Evolutionary conservation across 2,888 invertebrate species (phyloP).

Genomic region (Branchipolynoe longqiensis): DNA sequence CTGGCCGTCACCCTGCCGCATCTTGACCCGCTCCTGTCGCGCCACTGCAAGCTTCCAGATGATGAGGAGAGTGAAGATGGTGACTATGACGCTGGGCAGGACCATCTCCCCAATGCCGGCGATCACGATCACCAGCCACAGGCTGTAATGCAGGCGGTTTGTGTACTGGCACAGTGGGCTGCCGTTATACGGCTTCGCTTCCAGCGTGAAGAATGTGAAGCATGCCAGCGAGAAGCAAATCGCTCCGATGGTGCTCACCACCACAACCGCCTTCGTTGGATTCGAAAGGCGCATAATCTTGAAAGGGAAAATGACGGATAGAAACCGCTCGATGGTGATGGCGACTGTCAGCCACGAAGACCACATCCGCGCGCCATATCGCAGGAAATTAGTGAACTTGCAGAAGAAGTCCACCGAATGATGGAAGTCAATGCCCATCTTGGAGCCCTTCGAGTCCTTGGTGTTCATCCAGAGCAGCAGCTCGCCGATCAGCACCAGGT

Average conservation of each 20-base stretch:
- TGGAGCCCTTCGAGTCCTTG: background rate
- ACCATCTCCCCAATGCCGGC: slow-evolving; percentile 42
- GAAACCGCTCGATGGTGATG: slow-evolving; percentile 50
- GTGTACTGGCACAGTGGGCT: slow-evolving; percentile 20
- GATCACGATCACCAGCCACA: slow-evolving; percentile 28
- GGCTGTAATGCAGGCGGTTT: background rate
- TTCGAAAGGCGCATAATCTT: slow-evolving; percentile 20
- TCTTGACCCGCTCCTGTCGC: background rate
- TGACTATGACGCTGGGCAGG: slow-evolving; percentile 46
- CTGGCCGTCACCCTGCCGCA: slow-evolving; percentile 12
- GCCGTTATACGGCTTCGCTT: background rate
- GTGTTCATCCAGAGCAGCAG: slow-evolving; percentile 56
- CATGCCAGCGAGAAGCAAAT: slow-evolving; percentile 39
- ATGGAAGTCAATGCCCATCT: slow-evolving; percentile 46
- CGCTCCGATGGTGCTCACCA: background rate
- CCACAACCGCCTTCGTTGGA: slow-evolving; percentile 18
- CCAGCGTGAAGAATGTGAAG: slow-evolving; percentile 25
- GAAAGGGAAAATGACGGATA: slow-evolving; percentile 40
- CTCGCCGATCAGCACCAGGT: slow-evolving; percentile 51
- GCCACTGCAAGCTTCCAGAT: slow-evolving; percentile 34
- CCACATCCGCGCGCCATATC: slow-evolving; percentile 44
- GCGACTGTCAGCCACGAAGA: slow-evolving; percentile 50
- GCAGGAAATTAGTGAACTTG: slow-evolving; percentile 52
- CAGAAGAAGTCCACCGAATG: slow-evolving; percentile 49
- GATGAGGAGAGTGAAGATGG: slow-evolving; percentile 55